phyloP scores from a whole-genome alignment of 1,140 invertebrate genomes.

The Zaprionus tsacasi region DNA sequence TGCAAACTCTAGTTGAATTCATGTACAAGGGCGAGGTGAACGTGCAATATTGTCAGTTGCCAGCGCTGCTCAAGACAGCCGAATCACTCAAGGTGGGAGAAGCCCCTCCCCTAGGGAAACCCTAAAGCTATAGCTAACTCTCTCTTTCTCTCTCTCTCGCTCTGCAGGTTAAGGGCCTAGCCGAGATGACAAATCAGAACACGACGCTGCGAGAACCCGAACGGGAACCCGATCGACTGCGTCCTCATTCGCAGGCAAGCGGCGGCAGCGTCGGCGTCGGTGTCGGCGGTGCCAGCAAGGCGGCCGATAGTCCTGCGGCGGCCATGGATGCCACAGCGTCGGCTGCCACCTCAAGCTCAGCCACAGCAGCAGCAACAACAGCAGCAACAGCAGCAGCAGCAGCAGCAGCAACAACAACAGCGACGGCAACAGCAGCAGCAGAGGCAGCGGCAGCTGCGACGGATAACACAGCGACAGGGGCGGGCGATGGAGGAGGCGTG shows the following conservation, averaged over 20 bases:
- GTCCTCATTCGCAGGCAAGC: constrained; percentile 78
- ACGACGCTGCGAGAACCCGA: constrained; percentile 85
- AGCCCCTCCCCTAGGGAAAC: not conserved
- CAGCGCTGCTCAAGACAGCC: constrained; percentile 95
- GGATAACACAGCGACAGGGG: constrained; percentile 33
- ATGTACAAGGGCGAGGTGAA: constrained; percentile 98
- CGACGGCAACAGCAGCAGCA: constrained; percentile 31
- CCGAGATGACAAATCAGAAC: constrained; percentile 94
- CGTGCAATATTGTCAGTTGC: constrained; percentile 96
- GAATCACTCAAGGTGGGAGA: constrained; percentile 92
- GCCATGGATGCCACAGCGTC: constrained; percentile 57
- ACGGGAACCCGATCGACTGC: constrained; percentile 81
- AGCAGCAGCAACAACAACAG: constrained; percentile 33
- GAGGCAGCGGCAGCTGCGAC: constrained; percentile 33
- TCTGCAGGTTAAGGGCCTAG: constrained; percentile 91
- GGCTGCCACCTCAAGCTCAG: constrained; percentile 15
- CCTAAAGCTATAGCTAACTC: not conserved
- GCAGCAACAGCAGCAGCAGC: constrained; percentile 18
- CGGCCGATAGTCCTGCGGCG: constrained; percentile 59
- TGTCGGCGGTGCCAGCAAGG: constrained; percentile 53
- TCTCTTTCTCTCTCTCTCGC: not conserved
- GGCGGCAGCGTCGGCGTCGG: constrained; percentile 53
- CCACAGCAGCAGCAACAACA: constrained; percentile 40
- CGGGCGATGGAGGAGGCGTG: constrained; percentile 10
- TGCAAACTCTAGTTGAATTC: constrained; percentile 96